These are phyloP conservation scores for Pyrrhosoma nymphula DNA, from an alignment of 2,888 invertebrate species.

Conservation along the genomic window DNA sequence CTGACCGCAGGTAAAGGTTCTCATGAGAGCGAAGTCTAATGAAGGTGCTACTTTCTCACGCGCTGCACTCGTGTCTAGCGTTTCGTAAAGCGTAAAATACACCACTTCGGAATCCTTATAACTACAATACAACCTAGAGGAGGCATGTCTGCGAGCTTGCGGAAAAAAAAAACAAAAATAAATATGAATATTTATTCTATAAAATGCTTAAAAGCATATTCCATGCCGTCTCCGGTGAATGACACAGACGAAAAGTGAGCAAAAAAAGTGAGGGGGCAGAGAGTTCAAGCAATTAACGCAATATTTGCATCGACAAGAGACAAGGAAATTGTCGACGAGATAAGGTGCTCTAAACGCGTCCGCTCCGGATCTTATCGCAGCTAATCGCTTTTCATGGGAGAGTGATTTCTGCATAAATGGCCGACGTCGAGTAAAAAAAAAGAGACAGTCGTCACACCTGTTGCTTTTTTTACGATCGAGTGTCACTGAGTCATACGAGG, in stretches of 20 bases:
- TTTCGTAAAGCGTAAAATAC: background rate
- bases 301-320: slow-evolving; percentile 20
- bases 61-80: background rate
- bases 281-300: background rate
- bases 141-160: background rate
- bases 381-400: slow-evolving; percentile 46
- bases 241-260: background rate
- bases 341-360: slow-evolving; percentile 12
- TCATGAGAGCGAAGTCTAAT: slow-evolving; percentile 5
- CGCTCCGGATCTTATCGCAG: background rate
- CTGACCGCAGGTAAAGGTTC: slow-evolving; percentile 29
- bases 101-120: background rate
- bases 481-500: background rate
- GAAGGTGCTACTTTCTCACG: slow-evolving; percentile 16
- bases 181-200: background rate
- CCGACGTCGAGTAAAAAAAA: background rate
- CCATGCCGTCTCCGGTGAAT: background rate
- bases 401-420: slow-evolving; percentile 49
- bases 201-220: background rate
- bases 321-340: background rate
- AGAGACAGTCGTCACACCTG: slow-evolving; percentile 40
- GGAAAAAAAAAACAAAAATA: background rate
- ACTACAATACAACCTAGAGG: too few relatives aligned
- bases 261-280: background rate
- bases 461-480: slow-evolving; percentile 15